Percentiles rank a stretch among this genome's conserved stretches.
Conservation (phyloP, 1,140 invertebrate species). For the Argopecten irradians region DNA sequence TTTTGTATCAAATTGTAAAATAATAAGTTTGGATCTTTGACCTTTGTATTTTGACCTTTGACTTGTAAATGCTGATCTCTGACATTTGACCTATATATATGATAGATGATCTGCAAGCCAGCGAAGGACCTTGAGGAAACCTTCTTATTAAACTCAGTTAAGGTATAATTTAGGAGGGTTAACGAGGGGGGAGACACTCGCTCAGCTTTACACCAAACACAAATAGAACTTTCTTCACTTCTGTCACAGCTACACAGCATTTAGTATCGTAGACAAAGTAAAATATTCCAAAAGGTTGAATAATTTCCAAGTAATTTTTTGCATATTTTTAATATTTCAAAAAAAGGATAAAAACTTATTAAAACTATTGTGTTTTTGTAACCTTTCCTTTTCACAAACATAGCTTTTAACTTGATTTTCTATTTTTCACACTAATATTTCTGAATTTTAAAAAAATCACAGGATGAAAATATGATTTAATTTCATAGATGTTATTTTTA, state of each 20-base stretch:
- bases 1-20: too few species aligned
- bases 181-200: not conserved
- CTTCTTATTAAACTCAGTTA: constrained; percentile 52
- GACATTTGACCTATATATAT: constrained; percentile 5
- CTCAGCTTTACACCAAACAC: not conserved
- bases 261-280: not conserved
- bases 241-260: not conserved
- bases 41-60: not conserved
- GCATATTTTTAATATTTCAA: not conserved
- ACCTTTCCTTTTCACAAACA: not conserved
- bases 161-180: constrained; percentile 44
- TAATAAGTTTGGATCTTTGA: not conserved
- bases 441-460: not conserved
- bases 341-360: not conserved
- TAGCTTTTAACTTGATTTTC: not conserved
- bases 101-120: constrained; percentile 38
- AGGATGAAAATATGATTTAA: not conserved
- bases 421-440: not conserved
- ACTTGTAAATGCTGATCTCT: not conserved
- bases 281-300: not conserved
- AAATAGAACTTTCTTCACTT: not conserved
- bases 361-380: too few species aligned
- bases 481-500: not conserved
- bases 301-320: not conserved
- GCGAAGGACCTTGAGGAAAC: constrained; percentile 49